These are phyloP conservation scores for Oligia latruncula DNA, from an alignment of 2,888 invertebrate genomes.

Conservation along the genomic window DNA sequence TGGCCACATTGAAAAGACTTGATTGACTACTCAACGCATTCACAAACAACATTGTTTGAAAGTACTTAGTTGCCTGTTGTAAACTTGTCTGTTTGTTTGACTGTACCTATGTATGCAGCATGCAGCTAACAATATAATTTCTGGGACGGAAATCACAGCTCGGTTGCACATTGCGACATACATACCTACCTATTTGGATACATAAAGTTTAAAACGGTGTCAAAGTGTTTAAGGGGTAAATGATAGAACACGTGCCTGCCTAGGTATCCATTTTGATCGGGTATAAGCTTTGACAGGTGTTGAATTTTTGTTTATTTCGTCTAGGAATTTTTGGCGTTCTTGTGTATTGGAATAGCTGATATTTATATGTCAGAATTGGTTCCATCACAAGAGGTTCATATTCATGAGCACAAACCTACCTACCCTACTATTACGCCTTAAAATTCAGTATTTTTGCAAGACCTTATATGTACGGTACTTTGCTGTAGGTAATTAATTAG, in stretches of 20 bases:
- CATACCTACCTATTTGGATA: neutral
- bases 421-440: neutral
- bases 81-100: neutral
- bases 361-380: neutral
- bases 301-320: neutral
- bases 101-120: conserved; percentile 27
- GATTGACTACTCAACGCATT: neutral
- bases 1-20: neutral
- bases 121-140: conserved; percentile 44
- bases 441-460: neutral
- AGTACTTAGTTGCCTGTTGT: neutral
- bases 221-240: neutral
- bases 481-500: conserved; percentile 38
- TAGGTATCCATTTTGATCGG: neutral
- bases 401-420: neutral
- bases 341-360: no score
- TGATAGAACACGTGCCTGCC: neutral
- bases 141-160: conserved; percentile 21
- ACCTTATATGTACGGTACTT: neutral
- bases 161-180: conserved; percentile 12
- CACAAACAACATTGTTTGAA: neutral
- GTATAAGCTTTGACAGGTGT: no score
- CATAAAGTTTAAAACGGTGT: neutral
- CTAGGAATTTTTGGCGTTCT: no score
- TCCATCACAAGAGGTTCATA: neutral